Conservation (phyloP, 2,113 vertebrate species). For the Megalops atlanticus region DNA sequence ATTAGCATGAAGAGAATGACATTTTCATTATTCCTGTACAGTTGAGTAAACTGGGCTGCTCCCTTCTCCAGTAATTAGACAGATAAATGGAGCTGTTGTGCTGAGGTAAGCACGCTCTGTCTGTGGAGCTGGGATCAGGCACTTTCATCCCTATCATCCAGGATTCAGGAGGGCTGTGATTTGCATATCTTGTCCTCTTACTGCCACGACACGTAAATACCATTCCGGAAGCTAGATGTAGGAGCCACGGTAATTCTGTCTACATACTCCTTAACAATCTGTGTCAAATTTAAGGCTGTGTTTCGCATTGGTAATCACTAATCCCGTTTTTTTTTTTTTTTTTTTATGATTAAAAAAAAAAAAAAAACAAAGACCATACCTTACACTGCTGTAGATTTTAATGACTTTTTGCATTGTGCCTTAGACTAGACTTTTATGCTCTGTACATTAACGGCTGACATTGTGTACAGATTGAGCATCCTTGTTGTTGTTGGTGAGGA, state of each 20-base stretch:
- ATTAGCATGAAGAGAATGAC: constrained; percentile 34
- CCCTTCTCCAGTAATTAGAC: constrained; percentile 27
- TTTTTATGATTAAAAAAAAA: neutral
- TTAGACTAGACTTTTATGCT: too few species aligned
- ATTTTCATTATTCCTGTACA: constrained; percentile 34
- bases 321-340: neutral
- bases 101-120: constrained; percentile 13
- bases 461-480: too few species aligned
- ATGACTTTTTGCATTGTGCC: too few species aligned
- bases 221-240: neutral
- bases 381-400: neutral
- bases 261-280: neutral
- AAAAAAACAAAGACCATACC: neutral
- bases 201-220: neutral
- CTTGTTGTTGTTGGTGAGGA: neutral
- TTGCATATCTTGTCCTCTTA: neutral
- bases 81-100: constrained; percentile 18
- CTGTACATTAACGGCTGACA: too few species aligned
- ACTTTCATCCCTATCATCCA: neutral
- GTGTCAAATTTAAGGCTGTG: neutral
- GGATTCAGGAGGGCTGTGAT: neutral
- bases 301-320: neutral
- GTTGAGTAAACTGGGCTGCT: constrained; percentile 32
- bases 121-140: neutral
- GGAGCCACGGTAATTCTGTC: neutral